A percentile compares a stretch with the other conserved stretches of the same genome.
These are phyloP conservation scores for Uria aalge DNA, from an alignment of 2,113 vertebrate species.

Conservation along the genomic window DNA sequence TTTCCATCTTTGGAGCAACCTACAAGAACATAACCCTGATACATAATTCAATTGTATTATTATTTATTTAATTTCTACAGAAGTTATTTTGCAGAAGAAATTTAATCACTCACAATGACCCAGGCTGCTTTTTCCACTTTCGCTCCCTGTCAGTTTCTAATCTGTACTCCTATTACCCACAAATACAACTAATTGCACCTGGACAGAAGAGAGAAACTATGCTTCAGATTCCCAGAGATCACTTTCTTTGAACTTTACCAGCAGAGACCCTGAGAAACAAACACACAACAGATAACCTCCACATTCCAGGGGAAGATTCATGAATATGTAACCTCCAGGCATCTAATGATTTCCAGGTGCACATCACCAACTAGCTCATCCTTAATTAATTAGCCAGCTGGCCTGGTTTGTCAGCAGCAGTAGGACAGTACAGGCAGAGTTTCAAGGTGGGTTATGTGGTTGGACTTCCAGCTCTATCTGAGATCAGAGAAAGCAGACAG, in stretches of 20 bases:
- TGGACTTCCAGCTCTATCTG: not conserved
- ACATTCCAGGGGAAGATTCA: not conserved
- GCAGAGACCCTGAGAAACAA: not conserved
- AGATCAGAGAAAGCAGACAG: not conserved
- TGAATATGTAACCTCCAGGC: not conserved
- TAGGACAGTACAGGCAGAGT: not conserved
- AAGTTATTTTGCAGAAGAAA: not conserved
- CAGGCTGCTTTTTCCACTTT: not conserved
- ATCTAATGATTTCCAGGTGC: constrained; percentile 51
- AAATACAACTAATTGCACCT: not conserved
- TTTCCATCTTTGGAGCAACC: not conserved
- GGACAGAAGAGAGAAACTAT: not conserved
- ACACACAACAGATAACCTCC: not conserved
- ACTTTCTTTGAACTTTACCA: not conserved
- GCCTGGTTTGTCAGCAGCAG: not conserved
- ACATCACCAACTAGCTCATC: constrained; percentile 8
- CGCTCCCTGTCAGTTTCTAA: not conserved
- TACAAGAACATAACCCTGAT: not conserved
- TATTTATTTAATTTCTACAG: not conserved
- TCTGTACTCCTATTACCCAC: not conserved
- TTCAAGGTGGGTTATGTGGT: not conserved
- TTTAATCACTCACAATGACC: not conserved
- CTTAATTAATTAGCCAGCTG: constrained; percentile 57
- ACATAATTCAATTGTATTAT: not conserved
- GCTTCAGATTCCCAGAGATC: not conserved